A percentile compares a stretch with the other conserved stretches of the same genome.
Evolutionary conservation across 2,888 invertebrate species (phyloP).

Genomic region (Lacanobia oleracea): DNA sequence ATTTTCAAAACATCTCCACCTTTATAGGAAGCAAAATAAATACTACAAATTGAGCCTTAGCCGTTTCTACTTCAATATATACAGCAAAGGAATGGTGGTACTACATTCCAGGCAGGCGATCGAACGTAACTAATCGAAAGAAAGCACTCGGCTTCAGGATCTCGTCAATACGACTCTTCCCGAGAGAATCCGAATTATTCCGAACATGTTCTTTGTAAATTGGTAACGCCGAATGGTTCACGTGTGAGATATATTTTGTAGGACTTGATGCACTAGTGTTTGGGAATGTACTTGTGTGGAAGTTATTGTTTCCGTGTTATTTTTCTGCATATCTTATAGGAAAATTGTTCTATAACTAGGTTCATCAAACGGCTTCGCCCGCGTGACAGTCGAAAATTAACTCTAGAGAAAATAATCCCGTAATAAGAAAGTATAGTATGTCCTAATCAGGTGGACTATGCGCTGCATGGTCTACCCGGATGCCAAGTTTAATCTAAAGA

Average conservation of each 20-base stretch:
- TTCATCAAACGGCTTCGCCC: too few relatives aligned
- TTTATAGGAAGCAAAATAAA: not conserved
- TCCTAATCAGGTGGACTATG: too few relatives aligned
- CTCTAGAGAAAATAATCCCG: too few relatives aligned
- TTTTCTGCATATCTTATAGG: not conserved
- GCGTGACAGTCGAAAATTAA: too few relatives aligned
- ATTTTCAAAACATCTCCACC: not conserved
- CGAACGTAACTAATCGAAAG: conserved; percentile 50
- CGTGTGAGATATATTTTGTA: conserved; percentile 39
- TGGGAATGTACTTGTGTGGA: conserved; percentile 4
- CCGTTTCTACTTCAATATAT: conserved; percentile 20
- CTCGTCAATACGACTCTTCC: conserved; percentile 34
- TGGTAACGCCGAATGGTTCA: conserved; percentile 42
- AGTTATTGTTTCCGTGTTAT: not conserved
- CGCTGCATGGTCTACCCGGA: too few relatives aligned
- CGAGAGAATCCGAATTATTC: conserved; percentile 48
- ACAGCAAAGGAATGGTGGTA: not conserved
- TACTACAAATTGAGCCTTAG: conserved; percentile 22
- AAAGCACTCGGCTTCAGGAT: conserved; percentile 44
- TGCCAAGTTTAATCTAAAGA: too few relatives aligned
- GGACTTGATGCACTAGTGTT: conserved; percentile 21
- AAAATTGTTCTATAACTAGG: not conserved
- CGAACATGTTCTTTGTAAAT: conserved; percentile 56
- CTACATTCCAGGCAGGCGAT: conserved; percentile 26
- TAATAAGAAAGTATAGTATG: too few relatives aligned